Percentiles rank a stretch among this genome's conserved stretches.
Conservation (phyloP, 2,888 invertebrate species). For the Craniophora ligustri region DNA sequence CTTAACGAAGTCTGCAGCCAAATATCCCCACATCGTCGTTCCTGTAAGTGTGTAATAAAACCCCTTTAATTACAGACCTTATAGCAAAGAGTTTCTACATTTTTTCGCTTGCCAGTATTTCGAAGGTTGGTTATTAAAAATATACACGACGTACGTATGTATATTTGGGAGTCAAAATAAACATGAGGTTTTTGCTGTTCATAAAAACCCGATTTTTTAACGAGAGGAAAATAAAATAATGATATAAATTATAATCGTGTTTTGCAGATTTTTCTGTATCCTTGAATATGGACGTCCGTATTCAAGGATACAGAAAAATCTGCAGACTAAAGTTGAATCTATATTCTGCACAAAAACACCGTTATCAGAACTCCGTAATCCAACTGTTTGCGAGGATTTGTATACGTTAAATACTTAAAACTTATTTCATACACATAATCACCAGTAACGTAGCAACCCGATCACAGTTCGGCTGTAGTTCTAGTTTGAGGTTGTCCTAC, state of each 20-base stretch:
- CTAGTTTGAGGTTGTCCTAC: conserved; percentile 68
- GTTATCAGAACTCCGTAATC: no score
- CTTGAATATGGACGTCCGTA: no score
- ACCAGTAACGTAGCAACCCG: conserved; percentile 8
- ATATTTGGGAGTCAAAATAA: not conserved
- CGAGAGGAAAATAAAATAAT: no score
- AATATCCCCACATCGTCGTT: conserved; percentile 49
- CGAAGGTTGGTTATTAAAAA: conserved; percentile 9
- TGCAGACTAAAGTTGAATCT: no score
- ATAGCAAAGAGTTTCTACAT: conserved; percentile 37
- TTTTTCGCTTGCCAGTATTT: conserved; percentile 16
- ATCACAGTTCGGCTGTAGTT: conserved; percentile 45
- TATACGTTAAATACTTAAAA: not conserved
- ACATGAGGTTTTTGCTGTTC: no score
- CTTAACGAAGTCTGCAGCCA: conserved; percentile 55
- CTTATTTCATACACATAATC: conserved; percentile 2
- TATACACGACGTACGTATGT: no score
- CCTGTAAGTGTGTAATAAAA: conserved; percentile 54
- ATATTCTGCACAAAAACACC: no score
- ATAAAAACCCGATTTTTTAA: no score
- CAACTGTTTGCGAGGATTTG: no score
- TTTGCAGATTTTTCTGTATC: no score
- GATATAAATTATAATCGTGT: no score
- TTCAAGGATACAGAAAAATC: no score
- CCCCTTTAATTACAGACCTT: conserved; percentile 46